phyloP scores from a whole-genome alignment of 2,888 invertebrate species.

The Acanthopleura granulata region DNA sequence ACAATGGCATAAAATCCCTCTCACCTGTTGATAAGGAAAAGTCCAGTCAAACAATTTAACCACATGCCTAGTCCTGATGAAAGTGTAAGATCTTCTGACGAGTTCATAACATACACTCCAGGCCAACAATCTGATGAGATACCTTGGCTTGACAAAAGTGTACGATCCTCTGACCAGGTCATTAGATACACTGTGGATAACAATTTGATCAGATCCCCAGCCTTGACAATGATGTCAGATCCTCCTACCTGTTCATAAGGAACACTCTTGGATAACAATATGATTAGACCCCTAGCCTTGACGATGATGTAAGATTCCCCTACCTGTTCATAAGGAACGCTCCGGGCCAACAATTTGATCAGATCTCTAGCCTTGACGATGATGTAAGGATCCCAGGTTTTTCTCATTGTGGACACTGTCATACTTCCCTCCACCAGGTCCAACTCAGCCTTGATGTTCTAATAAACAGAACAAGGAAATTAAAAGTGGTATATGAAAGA shows the following conservation, averaged over 20 bases:
- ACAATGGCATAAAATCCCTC: constrained; percentile 85
- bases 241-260: constrained; percentile 98
- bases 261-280: constrained; percentile 93
- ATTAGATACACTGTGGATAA: constrained; percentile 95
- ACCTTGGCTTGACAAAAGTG: constrained; percentile 94
- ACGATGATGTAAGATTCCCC: constrained; percentile 97
- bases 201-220: constrained; percentile 94
- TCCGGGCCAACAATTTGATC: constrained; percentile 93
- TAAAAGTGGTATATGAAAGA: no score
- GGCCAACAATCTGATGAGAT: constrained; percentile 93
- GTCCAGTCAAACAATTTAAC: constrained; percentile 94
- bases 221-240: constrained; percentile 96
- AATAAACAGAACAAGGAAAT: not conserved
- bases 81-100: constrained; percentile 95
- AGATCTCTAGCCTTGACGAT: constrained; percentile 96
- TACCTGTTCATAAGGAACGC: constrained; percentile 97
- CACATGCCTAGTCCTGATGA: constrained; percentile 95
- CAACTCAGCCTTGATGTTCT: constrained; percentile 84
- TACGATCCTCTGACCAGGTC: constrained; percentile 98
- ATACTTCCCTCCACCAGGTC: constrained; percentile 95
- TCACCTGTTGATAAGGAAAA: constrained; percentile 96
- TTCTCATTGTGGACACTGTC: constrained; percentile 90
- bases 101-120: constrained; percentile 98
- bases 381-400: constrained; percentile 99
- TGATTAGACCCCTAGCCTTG: constrained; percentile 96